Evolutionary conservation across 2,113 vertebrate species (phyloP).

Genomic region (Scartelaos histophorus): DNA sequence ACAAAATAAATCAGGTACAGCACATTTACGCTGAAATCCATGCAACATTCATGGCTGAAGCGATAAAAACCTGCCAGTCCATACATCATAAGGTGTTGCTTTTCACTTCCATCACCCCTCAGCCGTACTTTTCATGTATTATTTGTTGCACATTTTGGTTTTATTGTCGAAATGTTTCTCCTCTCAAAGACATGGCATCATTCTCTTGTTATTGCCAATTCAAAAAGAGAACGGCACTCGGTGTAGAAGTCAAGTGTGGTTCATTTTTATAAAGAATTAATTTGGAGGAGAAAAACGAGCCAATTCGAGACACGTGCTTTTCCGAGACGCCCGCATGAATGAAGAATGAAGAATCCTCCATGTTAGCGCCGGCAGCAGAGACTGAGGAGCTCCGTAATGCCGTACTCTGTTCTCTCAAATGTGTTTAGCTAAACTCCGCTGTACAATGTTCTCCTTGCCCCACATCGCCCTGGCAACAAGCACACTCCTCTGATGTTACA

Average conservation of each 20-base stretch:
- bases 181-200: background rate
- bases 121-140: background rate
- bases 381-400: background rate
- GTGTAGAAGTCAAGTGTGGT: background rate
- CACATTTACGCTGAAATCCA: no score
- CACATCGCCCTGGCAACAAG: background rate
- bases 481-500: background rate
- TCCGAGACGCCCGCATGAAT: background rate
- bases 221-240: background rate
- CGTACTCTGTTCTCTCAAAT: background rate
- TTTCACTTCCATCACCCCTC: background rate
- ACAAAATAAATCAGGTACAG: no score
- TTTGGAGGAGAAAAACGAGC: background rate
- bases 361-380: background rate
- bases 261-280: slow-evolving; percentile 1
- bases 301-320: background rate
- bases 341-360: background rate
- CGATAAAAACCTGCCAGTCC: no score
- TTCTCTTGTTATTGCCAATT: background rate
- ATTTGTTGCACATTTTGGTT: background rate
- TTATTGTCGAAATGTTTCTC: background rate
- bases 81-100: background rate
- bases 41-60: no score
- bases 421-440: background rate
- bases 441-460: background rate